Conservation (phyloP, 2,797 vertebrate species). For the Cyprinodon diabolis region DNA sequence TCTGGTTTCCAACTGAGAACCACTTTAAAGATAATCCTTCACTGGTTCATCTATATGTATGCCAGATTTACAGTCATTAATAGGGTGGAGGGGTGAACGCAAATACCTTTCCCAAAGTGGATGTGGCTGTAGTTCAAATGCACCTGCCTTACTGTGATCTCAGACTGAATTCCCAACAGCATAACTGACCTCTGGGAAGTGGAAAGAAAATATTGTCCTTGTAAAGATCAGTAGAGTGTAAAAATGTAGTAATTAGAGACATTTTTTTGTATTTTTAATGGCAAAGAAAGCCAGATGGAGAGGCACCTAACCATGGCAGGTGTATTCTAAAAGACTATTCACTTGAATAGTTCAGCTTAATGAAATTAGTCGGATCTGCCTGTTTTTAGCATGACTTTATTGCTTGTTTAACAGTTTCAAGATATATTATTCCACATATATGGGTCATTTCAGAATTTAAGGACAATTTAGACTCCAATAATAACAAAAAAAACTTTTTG, state of each 20-base stretch:
- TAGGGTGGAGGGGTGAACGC: conserved; percentile 19
- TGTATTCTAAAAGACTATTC: conserved; percentile 23
- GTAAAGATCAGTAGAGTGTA: conserved; percentile 37
- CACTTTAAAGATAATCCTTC: conserved; percentile 63
- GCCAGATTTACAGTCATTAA: conserved; percentile 63
- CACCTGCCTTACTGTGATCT: conserved; percentile 34
- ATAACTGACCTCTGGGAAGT: conserved; percentile 30
- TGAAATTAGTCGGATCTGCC: background rate
- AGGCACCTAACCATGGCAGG: conserved; percentile 18
- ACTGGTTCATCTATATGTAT: conserved; percentile 44
- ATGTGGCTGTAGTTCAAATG: conserved; percentile 22
- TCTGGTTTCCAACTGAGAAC: conserved; percentile 52
- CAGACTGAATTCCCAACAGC: conserved; percentile 39
- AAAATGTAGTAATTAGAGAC: conserved; percentile 25
- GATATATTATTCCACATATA: too few species aligned
- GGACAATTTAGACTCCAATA: too few species aligned
- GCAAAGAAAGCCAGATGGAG: conserved; percentile 33
- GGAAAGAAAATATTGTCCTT: conserved; percentile 8
- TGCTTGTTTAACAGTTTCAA: background rate
- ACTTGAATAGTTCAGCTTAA: background rate
- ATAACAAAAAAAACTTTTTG: too few species aligned
- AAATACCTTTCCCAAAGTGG: conserved; percentile 33
- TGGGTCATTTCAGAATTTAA: too few species aligned
- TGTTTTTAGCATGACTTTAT: background rate
- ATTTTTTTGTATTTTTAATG: conserved; percentile 15